Base-by-base conservation (phyloP, 1,140 invertebrate species). In the Heliconius hewitsoni region DNA sequence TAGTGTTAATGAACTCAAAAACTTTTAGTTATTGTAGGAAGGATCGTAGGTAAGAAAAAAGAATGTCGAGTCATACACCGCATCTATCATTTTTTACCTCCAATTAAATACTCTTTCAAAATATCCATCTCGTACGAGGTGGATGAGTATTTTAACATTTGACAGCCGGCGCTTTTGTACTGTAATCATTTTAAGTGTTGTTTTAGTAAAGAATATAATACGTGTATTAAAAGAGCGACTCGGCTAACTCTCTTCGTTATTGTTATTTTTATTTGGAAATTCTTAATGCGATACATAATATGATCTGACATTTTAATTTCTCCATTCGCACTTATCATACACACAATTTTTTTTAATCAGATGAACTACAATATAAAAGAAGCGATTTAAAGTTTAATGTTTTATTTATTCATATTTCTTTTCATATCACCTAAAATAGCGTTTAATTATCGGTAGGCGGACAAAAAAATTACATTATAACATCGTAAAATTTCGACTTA, bases 91-190 rank as follows among this genome's bases (percentile, higher is more conserved):
- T 85, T 80, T 76, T 80, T 84, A 73, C 80, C 88, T 86, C 87
- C 90, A 91, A 92, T 92, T 90, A 92, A 89, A 79, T 80, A 66
- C 77, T 66, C 73, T 79, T 76, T 79, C 73, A 76, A 74, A 74
- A 55, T 74, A 34, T 77, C 73, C 66, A 52, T 66, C 13, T 27
- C 5, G 16, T 11, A 27, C 66, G 80, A 83, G 75, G 83, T 83
- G 85, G 60, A 83, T 73, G 74, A 23, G 55, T 23, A 60, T 66
- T 75, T 75, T 75, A 66, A 66, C 18, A 55, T 42, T 75, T 55
- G 74, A 74, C 73, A 74, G 73, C 30, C 52, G 57, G 84, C 82
- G 80, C 84, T 86, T 85, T 84, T 87, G 76, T 79, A 74, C 79
- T 78, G 73, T 76, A 76, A 76, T 71, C 85, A 76, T 66, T 30